Base-by-base conservation (phyloP, 1,140 invertebrate species). In the Probaryconus sp. region DNA sequence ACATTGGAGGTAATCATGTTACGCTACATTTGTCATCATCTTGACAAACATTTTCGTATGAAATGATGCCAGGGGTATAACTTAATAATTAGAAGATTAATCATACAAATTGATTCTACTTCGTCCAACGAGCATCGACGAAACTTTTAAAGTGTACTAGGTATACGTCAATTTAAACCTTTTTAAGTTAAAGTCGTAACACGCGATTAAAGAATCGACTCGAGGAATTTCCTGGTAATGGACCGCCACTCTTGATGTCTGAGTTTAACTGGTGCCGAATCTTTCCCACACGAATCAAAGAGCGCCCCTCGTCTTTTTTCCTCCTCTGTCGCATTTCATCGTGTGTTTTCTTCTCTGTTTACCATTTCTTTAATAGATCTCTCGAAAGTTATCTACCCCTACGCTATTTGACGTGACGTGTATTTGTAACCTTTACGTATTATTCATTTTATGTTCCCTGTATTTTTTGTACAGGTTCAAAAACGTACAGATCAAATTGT, bases 281-380 rank as follows among this genome's bases (percentile, higher is more conserved):
- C 83, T 85, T 86, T 63, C 85, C 83, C 85, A 86, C 85, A 86
- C 83, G 83, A 86, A 86, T 86, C 83, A 86, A 81, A 85, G 78
- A 72, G 65, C 77, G 81, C 77, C 78, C 82, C 75, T 80, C 69
- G 43, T 70, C 31, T 55, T 75, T 76, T 73, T 61, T 31, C 26
- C 30, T 35, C 1, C 79, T 78, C 65, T 70, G 11, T 26, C 37
- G 21, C 30, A 6, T 3, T 37, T 53, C 18, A n/a, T 30, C 9
- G 10, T 18, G 18, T 37, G n/a, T 37, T 31, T 38, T 40, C 65
- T 13, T 30, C 1, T 31, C 9, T 6, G 7, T 30, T 17, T 21
- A 7, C 21, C n/a, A n/a, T 26, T 45, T 45, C 43, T 17, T 30
- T 17, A 9, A 2, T 13, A 6, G 10, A 43, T 47, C 26, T 79